Evolutionary conservation across 2,113 vertebrate genomes (phyloP), one percentile per base, ranked within the genome.

Genomic region (Oryzias javanicus): DNA sequence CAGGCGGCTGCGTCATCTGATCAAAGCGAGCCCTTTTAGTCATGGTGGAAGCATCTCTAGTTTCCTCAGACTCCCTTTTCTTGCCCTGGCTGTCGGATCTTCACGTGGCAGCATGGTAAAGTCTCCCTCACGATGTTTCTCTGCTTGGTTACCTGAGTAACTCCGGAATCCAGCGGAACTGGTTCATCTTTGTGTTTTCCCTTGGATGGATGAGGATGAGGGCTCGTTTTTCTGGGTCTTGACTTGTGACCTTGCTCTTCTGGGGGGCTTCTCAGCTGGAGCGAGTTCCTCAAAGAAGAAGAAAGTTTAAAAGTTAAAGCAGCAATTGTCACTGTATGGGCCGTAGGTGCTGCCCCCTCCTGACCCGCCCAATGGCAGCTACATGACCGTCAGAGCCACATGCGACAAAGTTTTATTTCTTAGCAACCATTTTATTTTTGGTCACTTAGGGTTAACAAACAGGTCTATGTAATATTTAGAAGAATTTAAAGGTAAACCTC

Each of bases 11-110:
- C n/a, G 42, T 5, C 14, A 0, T 18, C 16, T 25, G n/a, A 13
- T 78, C 55, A 2, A 44, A 42, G 18, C 57, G 48, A 67, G 54
- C 10, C 54, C 48, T 85, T 67, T 87, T 86, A n/a, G 29, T 10
- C 17, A 4, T 18, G 4, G 47, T 4, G n/a, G n/a, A 44, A 0
- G 25, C 24, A 3, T 58, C 27, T 0, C 17, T 45, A 0, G 5
- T 52, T 7, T 69, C 55, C 29, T 54, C 59, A 3, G 48, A 61
- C 46, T 4, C 5, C 18, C 80, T 80, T 73, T 81, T 35, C 10
- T 12, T 7, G 46, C 44, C 22, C 1, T 60, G 27, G n/a, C 20
- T 4, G 13, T 1, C 6, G 56, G 3, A 4, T 4, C 54, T 13
- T 45, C 41, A 15, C 10, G 16, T 27, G 41, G 12, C 63, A 17